phyloP scores from a whole-genome alignment of 2,113 vertebrate genomes.

The Tauraco erythrolophus region DNA sequence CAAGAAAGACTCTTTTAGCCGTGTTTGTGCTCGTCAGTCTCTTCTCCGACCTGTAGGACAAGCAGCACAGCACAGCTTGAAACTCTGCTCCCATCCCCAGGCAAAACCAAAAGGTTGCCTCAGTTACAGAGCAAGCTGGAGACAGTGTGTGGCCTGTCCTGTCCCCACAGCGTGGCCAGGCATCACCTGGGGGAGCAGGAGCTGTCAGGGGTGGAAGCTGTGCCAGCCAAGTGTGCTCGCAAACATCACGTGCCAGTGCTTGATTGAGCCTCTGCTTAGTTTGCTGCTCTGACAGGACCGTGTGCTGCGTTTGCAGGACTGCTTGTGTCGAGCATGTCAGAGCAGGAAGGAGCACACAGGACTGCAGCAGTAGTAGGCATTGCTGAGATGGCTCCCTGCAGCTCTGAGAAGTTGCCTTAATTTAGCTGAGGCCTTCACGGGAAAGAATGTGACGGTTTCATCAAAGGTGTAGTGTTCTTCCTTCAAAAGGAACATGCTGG shows the following conservation, averaged over 20 bases:
- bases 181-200: background rate
- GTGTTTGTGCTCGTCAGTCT: background rate
- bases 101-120: background rate
- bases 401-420: background rate
- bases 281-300: background rate
- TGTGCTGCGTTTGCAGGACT: background rate
- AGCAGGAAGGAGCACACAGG: background rate
- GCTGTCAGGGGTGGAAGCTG: background rate
- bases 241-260: background rate
- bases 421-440: background rate
- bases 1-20: background rate
- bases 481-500: background rate
- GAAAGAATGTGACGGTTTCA: background rate
- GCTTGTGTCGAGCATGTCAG: background rate
- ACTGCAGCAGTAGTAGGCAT: background rate
- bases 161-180: background rate
- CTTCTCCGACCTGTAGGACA: background rate
- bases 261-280: background rate
- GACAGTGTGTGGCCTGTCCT: background rate
- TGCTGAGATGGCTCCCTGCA: background rate
- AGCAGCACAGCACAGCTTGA: background rate
- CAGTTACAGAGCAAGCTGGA: background rate
- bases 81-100: background rate
- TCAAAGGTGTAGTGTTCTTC: background rate
- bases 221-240: background rate